Evolutionary conservation across 2,797 vertebrate genomes (phyloP), one percentile per base, ranked within the genome.

Genomic region (Rhinatrema bivittatum): DNA sequence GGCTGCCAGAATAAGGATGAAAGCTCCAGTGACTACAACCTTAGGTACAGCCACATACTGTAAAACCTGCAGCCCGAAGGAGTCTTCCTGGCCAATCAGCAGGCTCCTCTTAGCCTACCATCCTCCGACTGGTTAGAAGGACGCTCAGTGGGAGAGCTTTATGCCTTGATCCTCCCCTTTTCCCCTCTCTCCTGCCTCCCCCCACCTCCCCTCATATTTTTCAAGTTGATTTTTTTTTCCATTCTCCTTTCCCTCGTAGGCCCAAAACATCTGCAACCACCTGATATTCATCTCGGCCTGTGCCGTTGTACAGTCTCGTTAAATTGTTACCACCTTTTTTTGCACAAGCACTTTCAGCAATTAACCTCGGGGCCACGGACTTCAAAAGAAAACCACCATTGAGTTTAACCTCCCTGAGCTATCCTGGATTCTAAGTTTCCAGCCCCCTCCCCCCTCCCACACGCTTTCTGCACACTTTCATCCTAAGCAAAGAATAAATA

Each of bases 291-390:
- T 87, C 82, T 78, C 62, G 72, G 61, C 60, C 54, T 23, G 78
- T 70, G 82, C 82, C 72, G 82, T 82, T 78, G 85, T 78, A 85
- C 84, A 73, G 80, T 81, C 71, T 81, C 76, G 87, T 92, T 91
- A 94, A 97, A 97, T 93, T 95, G 93, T 90, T 97, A 93, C 92
- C 93, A 97, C 90, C 90, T 96, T 96, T 86, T 96, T 96, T 86
- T 82, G 78, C 86, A 89, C 87, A 87, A 88, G 86, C 68, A 56
- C 78, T 81, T 84, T 83, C 82, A 79, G 90, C 91, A 93, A 98
- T 97, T 96, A 95, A 93, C 88, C 87, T 86, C 79, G 43, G 78
- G 81, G 83, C 81, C 77, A 80, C 75, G 56, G 59, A 89, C 91
- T 96, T 96, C 91, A 96, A 96, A n/a, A 96, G 88, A 73, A 52